phyloP scores from a whole-genome alignment of 2,888 invertebrate species.

The Rhorus exstirpatorius region DNA sequence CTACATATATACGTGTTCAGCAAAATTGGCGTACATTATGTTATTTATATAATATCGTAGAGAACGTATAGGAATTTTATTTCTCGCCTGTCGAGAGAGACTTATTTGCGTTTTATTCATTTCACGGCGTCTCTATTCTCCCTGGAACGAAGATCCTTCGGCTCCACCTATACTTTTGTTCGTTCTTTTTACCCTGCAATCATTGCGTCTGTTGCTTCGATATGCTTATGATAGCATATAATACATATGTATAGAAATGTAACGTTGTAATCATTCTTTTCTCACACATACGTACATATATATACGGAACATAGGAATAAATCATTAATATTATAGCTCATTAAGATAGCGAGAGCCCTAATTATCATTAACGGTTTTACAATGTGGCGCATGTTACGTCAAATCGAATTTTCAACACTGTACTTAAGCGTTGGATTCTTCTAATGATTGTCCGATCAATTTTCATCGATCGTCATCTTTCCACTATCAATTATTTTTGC shows the following conservation, averaged over 20 bases:
- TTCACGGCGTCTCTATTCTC: conserved; percentile 57
- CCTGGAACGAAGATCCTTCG: conserved; percentile 5
- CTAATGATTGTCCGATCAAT: conserved; percentile 19
- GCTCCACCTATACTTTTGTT: conserved; percentile 20
- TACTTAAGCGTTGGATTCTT: conserved; percentile 37
- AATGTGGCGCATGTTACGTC: background rate
- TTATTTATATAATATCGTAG: background rate
- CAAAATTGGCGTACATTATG: conserved; percentile 2
- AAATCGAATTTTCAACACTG: conserved; percentile 8
- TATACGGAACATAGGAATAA: background rate
- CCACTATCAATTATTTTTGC: conserved; percentile 17
- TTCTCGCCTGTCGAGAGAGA: conserved; percentile 37
- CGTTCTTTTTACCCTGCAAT: conserved; percentile 47
- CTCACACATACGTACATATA: background rate
- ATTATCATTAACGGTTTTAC: conserved; percentile 43
- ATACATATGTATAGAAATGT: conserved; percentile 1
- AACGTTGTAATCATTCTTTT: conserved; percentile 34
- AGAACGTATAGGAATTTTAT: conserved; percentile 29
- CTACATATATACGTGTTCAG: background rate
- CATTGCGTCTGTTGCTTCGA: conserved; percentile 37
- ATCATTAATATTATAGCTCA: conserved; percentile 45
- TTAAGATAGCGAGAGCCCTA: conserved; percentile 56
- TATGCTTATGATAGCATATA: background rate
- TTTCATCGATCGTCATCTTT: conserved; percentile 22
- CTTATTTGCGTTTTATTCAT: background rate